Evolutionary conservation across 2,797 vertebrate species (phyloP).

Genomic region (Silurus aristotelis): DNA sequence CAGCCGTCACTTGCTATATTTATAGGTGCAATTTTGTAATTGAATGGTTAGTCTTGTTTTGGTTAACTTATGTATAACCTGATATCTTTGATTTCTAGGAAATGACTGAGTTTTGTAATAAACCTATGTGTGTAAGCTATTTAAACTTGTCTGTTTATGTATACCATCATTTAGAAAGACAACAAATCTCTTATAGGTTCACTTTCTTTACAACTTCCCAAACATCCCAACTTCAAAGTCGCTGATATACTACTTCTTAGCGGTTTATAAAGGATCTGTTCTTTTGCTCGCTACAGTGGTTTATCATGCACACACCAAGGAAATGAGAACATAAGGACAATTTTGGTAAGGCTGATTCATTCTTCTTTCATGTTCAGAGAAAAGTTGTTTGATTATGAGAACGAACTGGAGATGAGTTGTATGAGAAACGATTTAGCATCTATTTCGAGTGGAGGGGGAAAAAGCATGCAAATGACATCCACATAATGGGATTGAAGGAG

Average conservation of each 20-base stretch:
- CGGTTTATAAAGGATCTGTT: not conserved
- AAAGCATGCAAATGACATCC: constrained; percentile 53
- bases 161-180: not conserved
- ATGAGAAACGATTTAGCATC: constrained; percentile 55
- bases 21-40: not conserved
- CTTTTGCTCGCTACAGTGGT: not conserved
- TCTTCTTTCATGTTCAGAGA: constrained; percentile 19
- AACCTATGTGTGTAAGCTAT: not conserved
- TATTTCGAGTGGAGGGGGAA: constrained; percentile 49
- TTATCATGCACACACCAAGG: constrained; percentile 7
- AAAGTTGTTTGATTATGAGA: constrained; percentile 47
- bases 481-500: constrained; percentile 50
- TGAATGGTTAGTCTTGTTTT: not conserved
- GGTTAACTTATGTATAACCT: not conserved
- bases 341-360: constrained; percentile 37
- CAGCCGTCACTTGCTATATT: not conserved
- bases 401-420: constrained; percentile 47
- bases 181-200: not conserved
- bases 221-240: not conserved
- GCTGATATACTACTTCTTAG: not conserved
- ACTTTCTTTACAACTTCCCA: not conserved
- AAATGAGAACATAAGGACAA: constrained; percentile 25
- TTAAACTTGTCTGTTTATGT: not conserved
- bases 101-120: not conserved
- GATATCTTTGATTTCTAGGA: not conserved